These are phyloP conservation scores for Mesorhabditis belari DNA, from an alignment of 2,888 invertebrate species.

Conservation along the genomic window DNA sequence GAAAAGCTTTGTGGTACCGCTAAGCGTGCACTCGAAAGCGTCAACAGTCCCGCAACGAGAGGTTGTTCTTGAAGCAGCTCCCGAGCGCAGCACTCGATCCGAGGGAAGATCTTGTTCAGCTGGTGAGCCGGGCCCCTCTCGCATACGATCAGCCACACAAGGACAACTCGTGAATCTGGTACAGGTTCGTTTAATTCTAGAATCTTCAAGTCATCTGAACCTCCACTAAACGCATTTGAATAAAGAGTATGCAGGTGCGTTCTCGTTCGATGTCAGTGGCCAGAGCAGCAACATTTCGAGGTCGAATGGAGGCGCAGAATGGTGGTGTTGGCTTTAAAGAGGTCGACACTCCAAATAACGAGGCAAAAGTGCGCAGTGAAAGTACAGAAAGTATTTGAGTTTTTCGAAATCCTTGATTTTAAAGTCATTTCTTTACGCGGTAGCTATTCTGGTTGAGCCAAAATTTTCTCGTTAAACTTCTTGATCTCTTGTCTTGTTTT, in stretches of 20 bases:
- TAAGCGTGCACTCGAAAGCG: not conserved
- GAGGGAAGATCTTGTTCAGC: not conserved
- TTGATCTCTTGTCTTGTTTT: too few species aligned
- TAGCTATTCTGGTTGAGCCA: too few species aligned
- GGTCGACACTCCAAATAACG: not conserved
- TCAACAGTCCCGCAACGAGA: not conserved
- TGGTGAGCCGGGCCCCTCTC: slow-evolving; percentile 1
- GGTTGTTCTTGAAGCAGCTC: not conserved
- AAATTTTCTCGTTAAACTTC: too few species aligned
- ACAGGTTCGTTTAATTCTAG: slow-evolving; percentile 11
- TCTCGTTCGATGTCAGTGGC: slow-evolving; percentile 13
- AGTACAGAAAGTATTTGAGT: not conserved
- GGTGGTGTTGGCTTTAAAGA: not conserved
- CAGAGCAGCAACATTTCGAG: slow-evolving; percentile 16
- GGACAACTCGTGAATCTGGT: slow-evolving; percentile 31
- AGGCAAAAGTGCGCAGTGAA: not conserved
- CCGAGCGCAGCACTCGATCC: not conserved
- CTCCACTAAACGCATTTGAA: not conserved
- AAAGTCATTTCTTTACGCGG: too few species aligned
- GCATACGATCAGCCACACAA: slow-evolving; percentile 5
- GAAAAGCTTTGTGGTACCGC: slow-evolving; percentile 15
- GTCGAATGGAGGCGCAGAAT: not conserved
- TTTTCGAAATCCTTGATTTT: too few species aligned
- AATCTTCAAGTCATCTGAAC: not conserved
- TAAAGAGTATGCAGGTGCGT: slow-evolving; percentile 9